Evolutionary conservation across 2,888 invertebrate species (phyloP).

Genomic region (Operophtera brumata): DNA sequence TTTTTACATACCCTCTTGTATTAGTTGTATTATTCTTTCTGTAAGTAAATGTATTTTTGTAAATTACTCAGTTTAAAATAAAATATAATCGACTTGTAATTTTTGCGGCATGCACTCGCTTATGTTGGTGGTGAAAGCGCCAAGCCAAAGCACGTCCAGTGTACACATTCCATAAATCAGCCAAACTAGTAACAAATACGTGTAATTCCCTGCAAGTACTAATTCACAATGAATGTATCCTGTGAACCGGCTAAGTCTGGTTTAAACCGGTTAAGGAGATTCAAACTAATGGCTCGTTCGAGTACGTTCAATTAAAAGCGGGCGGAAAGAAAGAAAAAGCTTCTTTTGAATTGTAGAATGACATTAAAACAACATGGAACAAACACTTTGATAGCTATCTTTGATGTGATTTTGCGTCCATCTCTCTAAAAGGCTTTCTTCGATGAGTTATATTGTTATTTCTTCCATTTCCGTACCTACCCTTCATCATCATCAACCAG

Average conservation of each 20-base stretch:
- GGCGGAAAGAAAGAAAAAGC: slow-evolving; percentile 29
- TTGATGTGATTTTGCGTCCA: too few relatives aligned
- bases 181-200: slow-evolving; percentile 53
- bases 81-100: too few relatives aligned
- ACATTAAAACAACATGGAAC: slow-evolving; percentile 7
- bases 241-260: slow-evolving; percentile 49
- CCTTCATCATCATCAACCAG: too few relatives aligned
- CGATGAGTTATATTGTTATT: too few relatives aligned
- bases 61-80: too few relatives aligned
- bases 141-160: slow-evolving; percentile 1
- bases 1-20: too few relatives aligned
- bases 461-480: too few relatives aligned
- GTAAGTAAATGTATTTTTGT: too few relatives aligned
- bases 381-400: slow-evolving; percentile 5
- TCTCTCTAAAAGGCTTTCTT: too few relatives aligned
- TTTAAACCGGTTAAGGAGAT: slow-evolving; percentile 53
- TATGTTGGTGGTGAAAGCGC: too few relatives aligned
- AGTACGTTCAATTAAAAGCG: slow-evolving; percentile 38
- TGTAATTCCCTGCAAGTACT: slow-evolving; percentile 47
- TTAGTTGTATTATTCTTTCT: too few relatives aligned
- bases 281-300: slow-evolving; percentile 45
- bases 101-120: too few relatives aligned
- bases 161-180: slow-evolving; percentile 22
- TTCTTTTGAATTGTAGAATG: slow-evolving; percentile 24
- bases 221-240: slow-evolving; percentile 64